A percentile compares a stretch with the other conserved stretches of the same genome.
Conservation (phyloP, 2,113 vertebrate species). For the Ammodytes marinus region DNA sequence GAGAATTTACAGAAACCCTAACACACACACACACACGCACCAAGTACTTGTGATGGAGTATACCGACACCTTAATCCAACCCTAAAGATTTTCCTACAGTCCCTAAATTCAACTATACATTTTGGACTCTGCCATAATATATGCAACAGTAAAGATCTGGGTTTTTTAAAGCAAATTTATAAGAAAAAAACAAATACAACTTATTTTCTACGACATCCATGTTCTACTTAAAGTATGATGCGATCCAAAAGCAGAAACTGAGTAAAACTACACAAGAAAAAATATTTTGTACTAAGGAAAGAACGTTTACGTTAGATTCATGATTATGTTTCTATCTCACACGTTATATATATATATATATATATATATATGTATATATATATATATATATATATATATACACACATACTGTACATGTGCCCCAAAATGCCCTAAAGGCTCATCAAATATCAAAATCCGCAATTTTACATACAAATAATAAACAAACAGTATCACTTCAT, state of each 20-base stretch:
- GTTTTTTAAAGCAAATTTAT: neutral
- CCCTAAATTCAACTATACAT: neutral
- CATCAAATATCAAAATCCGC: conserved; percentile 64
- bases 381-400: conserved; percentile 44
- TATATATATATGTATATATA: conserved; percentile 46
- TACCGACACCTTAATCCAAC: neutral
- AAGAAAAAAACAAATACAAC: neutral
- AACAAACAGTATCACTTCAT: conserved; percentile 36
- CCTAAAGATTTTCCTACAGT: conserved; percentile 8
- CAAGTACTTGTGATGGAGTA: neutral
- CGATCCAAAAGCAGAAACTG: neutral
- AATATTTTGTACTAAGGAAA: conserved; percentile 7
- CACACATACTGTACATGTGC: conserved; percentile 52
- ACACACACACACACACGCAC: neutral
- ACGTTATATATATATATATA: conserved; percentile 36
- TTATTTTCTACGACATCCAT: neutral
- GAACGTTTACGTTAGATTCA: neutral
- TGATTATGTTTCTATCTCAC: conserved; percentile 44
- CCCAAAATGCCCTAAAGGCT: conserved; percentile 48
- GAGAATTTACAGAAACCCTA: neutral
- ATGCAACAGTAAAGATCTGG: neutral
- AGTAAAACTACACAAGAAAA: neutral
- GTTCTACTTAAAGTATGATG: neutral
- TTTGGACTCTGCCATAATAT: neutral
- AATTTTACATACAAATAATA: conserved; percentile 55